These are phyloP conservation scores for Perdix hodgsoniae DNA, from an alignment of 2,797 vertebrate species.

Conservation along the genomic window DNA sequence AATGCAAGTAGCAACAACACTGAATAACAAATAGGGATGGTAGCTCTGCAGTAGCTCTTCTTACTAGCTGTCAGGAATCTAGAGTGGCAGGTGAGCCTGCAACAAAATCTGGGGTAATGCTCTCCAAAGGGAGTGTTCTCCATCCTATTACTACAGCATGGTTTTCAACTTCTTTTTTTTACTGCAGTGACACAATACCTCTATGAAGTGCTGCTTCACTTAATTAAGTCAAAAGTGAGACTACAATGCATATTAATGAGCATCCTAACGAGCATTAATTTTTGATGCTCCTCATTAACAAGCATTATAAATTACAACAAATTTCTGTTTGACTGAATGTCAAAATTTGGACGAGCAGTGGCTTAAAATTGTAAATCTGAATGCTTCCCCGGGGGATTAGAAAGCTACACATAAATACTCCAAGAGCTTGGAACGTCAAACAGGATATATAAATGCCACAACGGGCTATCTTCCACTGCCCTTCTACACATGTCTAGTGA, in stretches of 20 bases:
- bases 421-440: conserved; percentile 54
- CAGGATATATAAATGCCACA: conserved; percentile 64
- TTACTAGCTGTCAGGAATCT: background rate
- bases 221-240: conserved; percentile 81
- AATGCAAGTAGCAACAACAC: background rate
- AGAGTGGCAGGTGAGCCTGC: background rate
- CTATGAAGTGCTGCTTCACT: conserved; percentile 71
- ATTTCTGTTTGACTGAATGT: conserved; percentile 82
- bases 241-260: conserved; percentile 82
- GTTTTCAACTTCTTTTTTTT: conserved; percentile 15
- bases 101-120: background rate
- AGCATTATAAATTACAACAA: conserved; percentile 83
- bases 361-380: conserved; percentile 73
- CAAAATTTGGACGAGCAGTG: conserved; percentile 71
- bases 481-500: conserved; percentile 30
- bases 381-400: conserved; percentile 40
- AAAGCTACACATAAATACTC: conserved; percentile 58
- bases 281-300: conserved; percentile 84
- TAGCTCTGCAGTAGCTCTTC: background rate
- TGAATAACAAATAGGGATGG: background rate
- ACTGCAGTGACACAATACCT: conserved; percentile 48
- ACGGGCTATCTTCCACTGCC: conserved; percentile 6
- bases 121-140: conserved; percentile 39
- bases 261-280: conserved; percentile 83
- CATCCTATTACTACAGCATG: conserved; percentile 5